Base-by-base conservation (phyloP, 2,797 vertebrate genomes). In the Triplophysa bombifrons region DNA sequence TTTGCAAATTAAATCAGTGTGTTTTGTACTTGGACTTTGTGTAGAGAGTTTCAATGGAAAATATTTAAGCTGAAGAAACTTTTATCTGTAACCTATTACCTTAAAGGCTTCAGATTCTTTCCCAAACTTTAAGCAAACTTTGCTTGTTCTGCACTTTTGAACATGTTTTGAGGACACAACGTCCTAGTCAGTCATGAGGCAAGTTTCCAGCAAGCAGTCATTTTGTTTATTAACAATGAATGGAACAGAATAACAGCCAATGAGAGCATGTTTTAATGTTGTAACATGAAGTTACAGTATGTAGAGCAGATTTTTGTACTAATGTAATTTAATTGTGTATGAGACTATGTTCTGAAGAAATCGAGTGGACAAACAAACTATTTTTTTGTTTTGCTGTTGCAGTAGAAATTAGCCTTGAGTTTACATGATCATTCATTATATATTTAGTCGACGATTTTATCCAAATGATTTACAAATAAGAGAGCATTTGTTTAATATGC, bases 11-110 rank as follows among this genome's bases (percentile, higher is more conserved):
- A 56, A 56, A 66, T 69, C 61, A 51, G 66, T 22, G 16, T 38
- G 38, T 12, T 44, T 2, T 44, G 16, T 50, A 20, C 27, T 38
- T 20, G 38, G 38, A 66, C 46, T 61, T 63, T 25, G 44, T 25
- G 68, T 27, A 2, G 27, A 71, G 22, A n/a, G 74, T 50, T 70
- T 48, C 19, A 80, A 25, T 44, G 58, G 27, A 71, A 14, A 30
- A 12, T 48, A 73, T 30, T 11, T 38, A 60, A 60, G 25, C 8
- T 55, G 20, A 20, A 20, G 22, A 20, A 8, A 64, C 7, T 12
- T 67, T 25, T 38, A 22, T 72, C 19, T 53, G 27, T 22, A 61
- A 19, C 27, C 58, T n/a, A 11, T 44, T 48, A 58, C 70, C 70
- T 46, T 22, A 27, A 12, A 60, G 22, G 25, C 58, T 14, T 9